phyloP scores from a whole-genome alignment of 2,113 vertebrate species.

The Machaerirhynchus nigripectus region DNA sequence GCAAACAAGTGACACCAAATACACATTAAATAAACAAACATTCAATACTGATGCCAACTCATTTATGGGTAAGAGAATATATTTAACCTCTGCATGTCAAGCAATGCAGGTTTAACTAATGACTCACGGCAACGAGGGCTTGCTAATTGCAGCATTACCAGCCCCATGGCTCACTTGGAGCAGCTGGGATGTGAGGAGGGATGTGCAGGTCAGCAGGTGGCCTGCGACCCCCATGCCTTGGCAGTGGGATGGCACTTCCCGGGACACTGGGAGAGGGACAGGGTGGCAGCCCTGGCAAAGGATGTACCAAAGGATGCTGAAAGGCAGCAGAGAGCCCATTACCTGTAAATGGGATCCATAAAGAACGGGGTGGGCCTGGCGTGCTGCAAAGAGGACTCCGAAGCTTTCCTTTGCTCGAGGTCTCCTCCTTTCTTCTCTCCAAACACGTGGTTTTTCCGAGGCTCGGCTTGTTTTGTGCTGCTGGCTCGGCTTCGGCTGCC shows the following conservation, averaged over 20 bases:
- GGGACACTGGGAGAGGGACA: background rate
- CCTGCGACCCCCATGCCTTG: background rate
- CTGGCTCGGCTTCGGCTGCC: conserved; percentile 85
- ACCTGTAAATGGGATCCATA: conserved; percentile 99
- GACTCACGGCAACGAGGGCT: rapidly evolving
- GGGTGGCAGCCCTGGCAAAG: background rate
- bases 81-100: background rate
- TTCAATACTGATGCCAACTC: background rate
- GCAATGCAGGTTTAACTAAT: background rate
- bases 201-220: background rate
- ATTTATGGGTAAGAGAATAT: background rate
- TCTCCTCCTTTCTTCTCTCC: conserved; percentile 83
- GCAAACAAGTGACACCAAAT: background rate
- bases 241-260: background rate
- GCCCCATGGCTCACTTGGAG: rapidly evolving
- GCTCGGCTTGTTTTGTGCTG: conserved; percentile 73
- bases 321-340: conserved; percentile 34
- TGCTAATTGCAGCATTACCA: background rate
- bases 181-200: background rate
- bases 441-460: conserved; percentile 83
- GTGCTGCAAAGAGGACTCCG: conserved; percentile 90
- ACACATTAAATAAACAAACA: background rate
- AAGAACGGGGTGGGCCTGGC: conserved; percentile 96
- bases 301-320: background rate
- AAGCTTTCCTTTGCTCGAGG: conserved; percentile 78